Evolutionary conservation across 2,888 invertebrate species (phyloP), one percentile per base, ranked within the genome.

Genomic region (Dilophus febrilis): DNA sequence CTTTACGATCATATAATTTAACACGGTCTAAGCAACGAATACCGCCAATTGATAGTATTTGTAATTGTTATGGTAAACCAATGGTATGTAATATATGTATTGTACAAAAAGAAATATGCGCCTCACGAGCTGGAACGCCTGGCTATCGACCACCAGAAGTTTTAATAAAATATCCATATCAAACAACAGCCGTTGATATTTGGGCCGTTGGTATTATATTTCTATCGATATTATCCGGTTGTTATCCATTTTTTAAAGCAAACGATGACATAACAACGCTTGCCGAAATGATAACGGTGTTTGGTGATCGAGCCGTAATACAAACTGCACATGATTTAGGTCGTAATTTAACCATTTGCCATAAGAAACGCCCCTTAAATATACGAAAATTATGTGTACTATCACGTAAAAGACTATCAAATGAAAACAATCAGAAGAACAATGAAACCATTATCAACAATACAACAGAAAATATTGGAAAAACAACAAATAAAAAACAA

Each of bases 81-180:
- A 66, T 75, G 28, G 68, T 79, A 27, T 87, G 87, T 59, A 66
- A 69, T 29, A 51, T 69, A n/a, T 84, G 84, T 53, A 55, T 72
- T 37, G 59, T 67, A 31, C 71, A 75, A 50, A 71, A 71, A 45
- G 66, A 70, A 37, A 73, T 80, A 48, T 67, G 72, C 38, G 87
- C 86, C 7, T 74, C 83, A 4, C 66, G 88, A 50, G 88, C 88
- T 40, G 90, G 90, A 45, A 90, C 90, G 34, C 86, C 87, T 39
- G 90, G 90, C 28, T 90, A 83, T 61, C 70, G 90, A 22, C 83
- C 90, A 40, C 88, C 88, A 1, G 90, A 86, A 66, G 83, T 85
- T 50, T 60, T 85, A 48, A 65, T 90, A 26, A 85, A 85, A 61
- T 74, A 73, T 57, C 66, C 72, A n/a, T 65, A 72, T 44, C 91